Percentiles rank a stretch among this genome's conserved stretches.
phyloP scores from a whole-genome alignment of 2,797 vertebrate species.

The Spinibarbus caldwelli region DNA sequence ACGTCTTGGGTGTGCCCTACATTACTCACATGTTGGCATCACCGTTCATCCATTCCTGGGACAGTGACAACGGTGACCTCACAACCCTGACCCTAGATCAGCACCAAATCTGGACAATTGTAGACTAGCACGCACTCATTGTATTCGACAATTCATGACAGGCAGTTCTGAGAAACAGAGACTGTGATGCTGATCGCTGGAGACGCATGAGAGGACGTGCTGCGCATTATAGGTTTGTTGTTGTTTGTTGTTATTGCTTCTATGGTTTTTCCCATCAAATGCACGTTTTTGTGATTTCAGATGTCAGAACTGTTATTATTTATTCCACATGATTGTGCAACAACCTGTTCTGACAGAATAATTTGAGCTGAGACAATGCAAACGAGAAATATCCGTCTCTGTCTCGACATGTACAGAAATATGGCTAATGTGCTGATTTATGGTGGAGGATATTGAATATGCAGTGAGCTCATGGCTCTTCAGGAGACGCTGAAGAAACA shows the following conservation, averaged over 20 bases:
- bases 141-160: not conserved
- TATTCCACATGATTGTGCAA: conserved; percentile 6
- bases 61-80: conserved; percentile 29
- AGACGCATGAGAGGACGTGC: not conserved
- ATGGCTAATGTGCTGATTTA: conserved; percentile 68
- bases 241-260: conserved; percentile 26
- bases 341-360: conserved; percentile 7
- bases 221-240: not conserved
- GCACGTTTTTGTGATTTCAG: conserved; percentile 1
- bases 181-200: not conserved
- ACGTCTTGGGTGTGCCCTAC: conserved; percentile 35
- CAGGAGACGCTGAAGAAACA: conserved; percentile 18
- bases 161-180: not conserved
- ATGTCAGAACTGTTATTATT: conserved; percentile 15
- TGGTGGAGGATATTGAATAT: conserved; percentile 59
- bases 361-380: conserved; percentile 19
- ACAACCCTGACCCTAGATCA: conserved; percentile 7
- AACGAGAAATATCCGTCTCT: conserved; percentile 59
- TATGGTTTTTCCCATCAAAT: conserved; percentile 1
- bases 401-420: conserved; percentile 67
- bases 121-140: conserved; percentile 5
- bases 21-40: conserved; percentile 44
- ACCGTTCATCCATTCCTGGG: conserved; percentile 29
- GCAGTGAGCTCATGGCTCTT: conserved; percentile 69
- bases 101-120: not conserved